Evolutionary conservation across 2,113 vertebrate genomes (phyloP).

Genomic region (Dipodomys spectabilis): DNA sequence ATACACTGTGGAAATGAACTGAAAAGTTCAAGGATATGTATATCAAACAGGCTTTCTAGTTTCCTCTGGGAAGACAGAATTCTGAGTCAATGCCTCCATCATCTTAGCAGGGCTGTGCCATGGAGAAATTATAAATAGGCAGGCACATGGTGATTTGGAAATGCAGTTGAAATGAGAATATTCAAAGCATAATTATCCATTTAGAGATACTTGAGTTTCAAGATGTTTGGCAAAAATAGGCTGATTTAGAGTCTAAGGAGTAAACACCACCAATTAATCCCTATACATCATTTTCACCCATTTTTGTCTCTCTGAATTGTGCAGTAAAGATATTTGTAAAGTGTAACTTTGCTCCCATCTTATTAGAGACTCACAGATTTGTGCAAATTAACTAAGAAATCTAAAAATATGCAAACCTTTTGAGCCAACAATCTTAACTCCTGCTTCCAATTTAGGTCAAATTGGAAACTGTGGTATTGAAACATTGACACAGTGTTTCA

Average conservation of each 20-base stretch:
- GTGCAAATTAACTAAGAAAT: background rate
- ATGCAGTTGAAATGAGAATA: background rate
- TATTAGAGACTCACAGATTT: background rate
- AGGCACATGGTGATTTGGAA: background rate
- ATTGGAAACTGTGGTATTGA: background rate
- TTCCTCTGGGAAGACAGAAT: background rate
- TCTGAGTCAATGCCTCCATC: background rate
- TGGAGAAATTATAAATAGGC: background rate
- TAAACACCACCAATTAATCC: background rate
- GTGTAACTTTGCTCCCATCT: background rate
- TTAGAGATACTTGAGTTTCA: background rate
- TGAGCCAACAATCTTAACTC: background rate
- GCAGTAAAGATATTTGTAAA: constrained; percentile 6
- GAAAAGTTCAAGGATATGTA: background rate
- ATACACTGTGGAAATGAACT: background rate
- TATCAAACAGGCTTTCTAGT: background rate
- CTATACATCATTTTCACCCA: background rate
- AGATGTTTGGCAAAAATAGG: background rate
- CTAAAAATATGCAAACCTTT: background rate
- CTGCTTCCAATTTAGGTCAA: background rate
- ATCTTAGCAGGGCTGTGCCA: background rate
- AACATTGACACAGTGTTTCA: no score
- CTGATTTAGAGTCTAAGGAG: background rate
- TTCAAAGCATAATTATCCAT: background rate
- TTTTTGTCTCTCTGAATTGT: background rate